phyloP scores from a whole-genome alignment of 2,888 invertebrate genomes.

The Catocala sponsa region DNA sequence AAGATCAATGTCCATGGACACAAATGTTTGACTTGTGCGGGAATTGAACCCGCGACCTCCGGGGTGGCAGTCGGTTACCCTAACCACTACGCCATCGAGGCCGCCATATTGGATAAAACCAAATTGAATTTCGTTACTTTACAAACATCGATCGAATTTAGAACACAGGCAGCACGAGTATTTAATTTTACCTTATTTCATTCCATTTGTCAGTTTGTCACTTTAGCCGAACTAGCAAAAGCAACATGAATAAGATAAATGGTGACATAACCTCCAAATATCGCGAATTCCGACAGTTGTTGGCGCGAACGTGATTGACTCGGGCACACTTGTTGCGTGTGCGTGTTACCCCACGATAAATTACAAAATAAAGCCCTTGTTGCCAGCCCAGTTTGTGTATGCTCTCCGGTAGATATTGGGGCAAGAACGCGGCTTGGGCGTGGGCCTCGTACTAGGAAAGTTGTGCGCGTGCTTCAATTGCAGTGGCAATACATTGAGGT shows the following conservation, averaged over 20 bases:
- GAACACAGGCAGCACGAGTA: not conserved
- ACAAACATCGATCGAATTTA: no score
- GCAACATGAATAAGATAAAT: slow-evolving; percentile 2
- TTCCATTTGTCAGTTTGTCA: no score
- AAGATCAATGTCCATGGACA: no score
- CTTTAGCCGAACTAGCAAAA: not conserved
- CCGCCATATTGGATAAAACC: no score
- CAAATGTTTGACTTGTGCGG: no score
- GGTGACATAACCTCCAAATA: slow-evolving; percentile 19
- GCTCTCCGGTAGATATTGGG: slow-evolving; percentile 48
- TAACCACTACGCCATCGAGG: no score
- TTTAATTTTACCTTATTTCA: not conserved
- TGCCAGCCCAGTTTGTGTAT: slow-evolving; percentile 29
- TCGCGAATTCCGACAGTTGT: slow-evolving; percentile 31
- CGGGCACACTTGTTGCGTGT: slow-evolving; percentile 44
- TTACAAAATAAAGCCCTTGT: slow-evolving; percentile 56
- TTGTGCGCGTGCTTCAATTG: not conserved
- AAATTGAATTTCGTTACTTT: no score
- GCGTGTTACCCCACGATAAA: slow-evolving; percentile 65
- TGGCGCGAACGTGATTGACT: slow-evolving; percentile 15
- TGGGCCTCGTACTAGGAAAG: slow-evolving; percentile 30
- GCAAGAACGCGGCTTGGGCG: slow-evolving; percentile 48
- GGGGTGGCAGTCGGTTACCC: no score
- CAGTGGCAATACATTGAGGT: not conserved
- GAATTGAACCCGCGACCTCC: no score